Evolutionary conservation across 2,888 invertebrate genomes (phyloP), one percentile per base, ranked within the genome.

Genomic region (Sceliomorpha sp.): DNA sequence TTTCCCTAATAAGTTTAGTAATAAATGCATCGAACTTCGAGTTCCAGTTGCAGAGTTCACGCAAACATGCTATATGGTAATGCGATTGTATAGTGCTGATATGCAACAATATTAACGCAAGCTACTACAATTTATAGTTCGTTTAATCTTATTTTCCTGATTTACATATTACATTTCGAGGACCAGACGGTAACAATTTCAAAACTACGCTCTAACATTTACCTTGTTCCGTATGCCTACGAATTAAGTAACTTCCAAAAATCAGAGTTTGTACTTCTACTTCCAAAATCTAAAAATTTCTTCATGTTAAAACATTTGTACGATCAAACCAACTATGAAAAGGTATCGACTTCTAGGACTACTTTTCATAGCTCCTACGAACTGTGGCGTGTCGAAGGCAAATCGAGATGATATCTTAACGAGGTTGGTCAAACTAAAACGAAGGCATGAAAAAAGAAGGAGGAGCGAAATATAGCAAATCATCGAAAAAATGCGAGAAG

Each of bases 391-490:
- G 76, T 68, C 51, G 70, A 70, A 70, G 50, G 62, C 64, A 72
- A 77, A 77, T 79, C 76, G 70, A 80, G 77, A 81, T 80, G 79
- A 68, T 76, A 79, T 78, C 80, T 78, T 74, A 75, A 76, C 75
- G 74, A 76, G 64, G 40, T 53, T 14, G 62, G 42, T 59, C 48
- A 58, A 58, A 64, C 42, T 48, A 45, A 55, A 58, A 36, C 34
- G 51, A 37, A 47, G 51, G 32, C 45, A 56, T 58, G 42, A 44
- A 67, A 45, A 62, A 53, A 71, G 53, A 45, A 48, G 55, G 36
- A 68, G 47, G 48, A 47, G 56, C 36, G 60, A 47, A 60, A 71
- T 50, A 55, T 39, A 31, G 58, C 36, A 40, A 50, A 58, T 66
- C 42, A 40, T 29, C 34, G 24, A 13, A 45, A n/a, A n/a, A n/a